Evolutionary conservation across 30 jellyfish, hydroid and myxozoan genomes (phyloP).

Genomic region (Aurelia coerulea): DNA sequence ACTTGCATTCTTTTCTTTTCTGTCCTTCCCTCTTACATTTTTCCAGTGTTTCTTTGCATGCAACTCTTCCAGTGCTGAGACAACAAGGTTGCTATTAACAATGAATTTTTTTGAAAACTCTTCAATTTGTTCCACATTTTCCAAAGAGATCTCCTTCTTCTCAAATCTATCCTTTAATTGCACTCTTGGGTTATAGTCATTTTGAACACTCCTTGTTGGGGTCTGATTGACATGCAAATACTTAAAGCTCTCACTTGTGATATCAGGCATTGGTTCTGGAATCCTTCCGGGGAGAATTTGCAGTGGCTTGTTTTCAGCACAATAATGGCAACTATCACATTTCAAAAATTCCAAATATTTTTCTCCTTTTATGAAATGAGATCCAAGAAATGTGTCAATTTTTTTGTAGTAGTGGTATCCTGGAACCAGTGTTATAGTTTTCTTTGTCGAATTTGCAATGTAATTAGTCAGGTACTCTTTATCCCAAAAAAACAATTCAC

Average conservation of each 20-base stretch:
- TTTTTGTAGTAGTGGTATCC: constrained; percentile 38
- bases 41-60: constrained; percentile 4
- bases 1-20: constrained; percentile 21
- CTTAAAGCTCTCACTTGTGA: neutral
- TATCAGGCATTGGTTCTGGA: constrained; percentile 59
- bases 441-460: neutral
- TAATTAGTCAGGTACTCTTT: neutral
- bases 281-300: constrained; percentile 2
- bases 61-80: constrained; percentile 40
- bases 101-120: constrained; percentile 25
- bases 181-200: constrained; percentile 43
- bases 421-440: constrained; percentile 8
- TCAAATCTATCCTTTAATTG: constrained; percentile 4
- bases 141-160: neutral
- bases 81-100: constrained; percentile 24
- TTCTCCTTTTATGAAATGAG: constrained; percentile 2
- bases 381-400: constrained; percentile 12
- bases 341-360: neutral
- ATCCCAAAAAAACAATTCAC: constrained; percentile 38
- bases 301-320: constrained; percentile 1
- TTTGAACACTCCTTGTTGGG: constrained; percentile 12
- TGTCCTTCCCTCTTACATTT: constrained; percentile 33
- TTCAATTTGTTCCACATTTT: constrained; percentile 20
- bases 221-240: constrained; percentile 19
- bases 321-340: constrained; percentile 12